Conservation (phyloP, 2,888 invertebrate species). For the Sinelater perroti region DNA sequence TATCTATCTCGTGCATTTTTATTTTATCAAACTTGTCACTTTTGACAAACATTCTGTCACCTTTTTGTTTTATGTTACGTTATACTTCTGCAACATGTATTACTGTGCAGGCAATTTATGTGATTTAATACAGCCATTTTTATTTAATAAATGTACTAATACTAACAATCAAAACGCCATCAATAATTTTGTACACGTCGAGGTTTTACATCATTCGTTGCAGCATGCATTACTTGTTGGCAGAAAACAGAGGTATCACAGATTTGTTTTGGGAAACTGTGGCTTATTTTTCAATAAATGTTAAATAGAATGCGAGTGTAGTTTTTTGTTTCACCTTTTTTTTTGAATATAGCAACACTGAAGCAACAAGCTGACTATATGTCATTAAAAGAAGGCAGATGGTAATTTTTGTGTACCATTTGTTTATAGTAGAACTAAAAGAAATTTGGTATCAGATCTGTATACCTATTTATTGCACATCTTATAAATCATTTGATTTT, state of each 20-base stretch:
- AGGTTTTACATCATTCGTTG: conserved; percentile 1
- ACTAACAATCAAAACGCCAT: conserved; percentile 10
- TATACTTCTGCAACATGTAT: conserved; percentile 9
- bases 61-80: conserved; percentile 9
- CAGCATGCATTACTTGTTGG: conserved; percentile 3
- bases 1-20: conserved; percentile 21
- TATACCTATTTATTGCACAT: too few relatives aligned
- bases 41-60: conserved; percentile 1
- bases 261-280: conserved; percentile 30
- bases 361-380: too few relatives aligned
- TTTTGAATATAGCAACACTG: too few relatives aligned
- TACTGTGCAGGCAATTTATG: conserved; percentile 4
- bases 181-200: conserved; percentile 6
- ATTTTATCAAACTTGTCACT: conserved; percentile 24
- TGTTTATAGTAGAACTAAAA: too few relatives aligned
- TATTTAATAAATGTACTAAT: conserved; percentile 7
- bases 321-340: too few relatives aligned
- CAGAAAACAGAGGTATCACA: conserved; percentile 6
- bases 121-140: conserved; percentile 7
- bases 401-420: too few relatives aligned
- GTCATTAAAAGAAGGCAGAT: too few relatives aligned
- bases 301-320: too few relatives aligned
- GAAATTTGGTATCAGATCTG: too few relatives aligned
- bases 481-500: too few relatives aligned
- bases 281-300: conserved; percentile 37